A percentile compares a stretch with the other conserved stretches of the same genome.
These are phyloP conservation scores for Acleris laterana DNA, from an alignment of 2,888 invertebrate genomes.

Conservation along the genomic window DNA sequence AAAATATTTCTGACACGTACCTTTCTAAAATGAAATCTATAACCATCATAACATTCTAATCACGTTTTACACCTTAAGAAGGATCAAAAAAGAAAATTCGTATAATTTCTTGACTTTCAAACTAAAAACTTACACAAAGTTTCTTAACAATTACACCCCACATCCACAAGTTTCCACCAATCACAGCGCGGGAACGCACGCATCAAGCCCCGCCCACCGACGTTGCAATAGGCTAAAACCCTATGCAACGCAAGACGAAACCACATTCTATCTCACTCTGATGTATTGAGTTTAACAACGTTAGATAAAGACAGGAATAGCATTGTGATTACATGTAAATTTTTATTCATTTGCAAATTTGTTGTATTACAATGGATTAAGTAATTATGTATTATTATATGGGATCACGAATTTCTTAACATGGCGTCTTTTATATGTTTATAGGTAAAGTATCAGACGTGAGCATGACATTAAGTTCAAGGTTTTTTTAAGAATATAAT, in stretches of 20 bases:
- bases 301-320: conserved; percentile 61
- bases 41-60: conserved; percentile 47
- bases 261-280: conserved; percentile 55
- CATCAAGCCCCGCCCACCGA: conserved; percentile 72
- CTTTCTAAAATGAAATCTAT: not conserved
- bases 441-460: conserved; percentile 43
- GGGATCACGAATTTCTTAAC: conserved; percentile 53
- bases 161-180: conserved; percentile 64
- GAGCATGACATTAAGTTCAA: conserved; percentile 49
- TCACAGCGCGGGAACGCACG: conserved; percentile 60
- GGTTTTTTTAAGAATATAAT: conserved; percentile 21
- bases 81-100: conserved; percentile 53
- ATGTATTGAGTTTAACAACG: conserved; percentile 30
- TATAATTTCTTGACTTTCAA: conserved; percentile 70
- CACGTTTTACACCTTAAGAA: conserved; percentile 50
- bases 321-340: conserved; percentile 76
- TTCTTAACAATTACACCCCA: conserved; percentile 70
- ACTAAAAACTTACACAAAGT: conserved; percentile 67
- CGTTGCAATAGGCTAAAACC: conserved; percentile 79
- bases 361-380: conserved; percentile 60
- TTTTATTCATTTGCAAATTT: conserved; percentile 80
- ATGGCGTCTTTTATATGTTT: conserved; percentile 17
- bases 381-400: conserved; percentile 78
- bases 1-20: not conserved
- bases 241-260: conserved; percentile 60